Evolutionary conservation across 1,140 invertebrate genomes (phyloP).

Genomic region (Drosophila fuyamai): DNA sequence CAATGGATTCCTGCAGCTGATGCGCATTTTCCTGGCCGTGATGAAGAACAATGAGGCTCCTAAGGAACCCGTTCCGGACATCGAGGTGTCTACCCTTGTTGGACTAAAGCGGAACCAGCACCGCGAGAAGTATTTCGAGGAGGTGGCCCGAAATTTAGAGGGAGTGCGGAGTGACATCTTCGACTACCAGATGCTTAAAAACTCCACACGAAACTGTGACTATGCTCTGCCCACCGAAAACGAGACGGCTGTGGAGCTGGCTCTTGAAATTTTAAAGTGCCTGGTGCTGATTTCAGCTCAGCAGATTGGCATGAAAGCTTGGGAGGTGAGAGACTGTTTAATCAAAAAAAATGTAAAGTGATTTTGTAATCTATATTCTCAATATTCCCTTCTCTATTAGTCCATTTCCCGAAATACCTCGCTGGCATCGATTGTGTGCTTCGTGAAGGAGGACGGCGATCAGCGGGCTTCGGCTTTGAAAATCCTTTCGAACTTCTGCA

Average conservation of each 20-base stretch:
- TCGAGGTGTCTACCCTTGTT: slow-evolving; percentile 55
- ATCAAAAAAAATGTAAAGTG: background rate
- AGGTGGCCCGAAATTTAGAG: slow-evolving; percentile 79
- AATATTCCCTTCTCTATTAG: slow-evolving; percentile 10
- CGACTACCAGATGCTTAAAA: slow-evolving; percentile 77
- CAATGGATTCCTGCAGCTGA: slow-evolving; percentile 73
- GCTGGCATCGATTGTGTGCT: slow-evolving; percentile 71
- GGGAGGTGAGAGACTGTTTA: slow-evolving; percentile 56
- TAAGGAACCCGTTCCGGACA: slow-evolving; percentile 48
- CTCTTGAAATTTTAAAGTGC: slow-evolving; percentile 78
- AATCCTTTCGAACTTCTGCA: slow-evolving; percentile 81
- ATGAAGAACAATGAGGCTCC: slow-evolving; percentile 74
- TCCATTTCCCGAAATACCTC: slow-evolving; percentile 55
- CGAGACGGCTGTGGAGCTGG: slow-evolving; percentile 62
- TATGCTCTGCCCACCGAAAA: slow-evolving; percentile 72
- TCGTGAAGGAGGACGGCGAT: slow-evolving; percentile 70
- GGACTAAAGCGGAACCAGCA: slow-evolving; percentile 78
- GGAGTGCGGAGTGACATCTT: slow-evolving; percentile 80
- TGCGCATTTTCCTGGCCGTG: slow-evolving; percentile 68
- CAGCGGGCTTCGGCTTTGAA: slow-evolving; percentile 70
- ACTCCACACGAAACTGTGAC: slow-evolving; percentile 60
- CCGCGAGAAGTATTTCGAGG: slow-evolving; percentile 83
- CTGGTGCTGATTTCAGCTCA: slow-evolving; percentile 69
- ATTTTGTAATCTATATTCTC: no score
- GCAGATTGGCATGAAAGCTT: slow-evolving; percentile 61